Conservation (phyloP, 1,140 invertebrate species). For the Drosophila ogumai region DNA sequence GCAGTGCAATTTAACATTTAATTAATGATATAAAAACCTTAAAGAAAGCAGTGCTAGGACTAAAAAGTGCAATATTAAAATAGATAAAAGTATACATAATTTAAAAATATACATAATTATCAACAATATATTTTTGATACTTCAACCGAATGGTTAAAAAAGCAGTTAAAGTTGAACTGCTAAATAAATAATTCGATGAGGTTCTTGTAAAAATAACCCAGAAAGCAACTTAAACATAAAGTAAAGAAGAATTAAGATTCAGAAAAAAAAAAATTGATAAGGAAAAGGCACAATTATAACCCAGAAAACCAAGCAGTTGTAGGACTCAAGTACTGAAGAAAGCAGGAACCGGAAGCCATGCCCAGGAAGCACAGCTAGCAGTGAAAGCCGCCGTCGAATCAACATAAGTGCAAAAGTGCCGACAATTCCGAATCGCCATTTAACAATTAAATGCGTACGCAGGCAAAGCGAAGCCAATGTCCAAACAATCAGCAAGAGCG, state of each 20-base stretch:
- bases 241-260: neutral
- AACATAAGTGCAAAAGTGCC: slow-evolving; percentile 30
- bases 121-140: neutral
- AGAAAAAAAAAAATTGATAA: neutral
- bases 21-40: neutral
- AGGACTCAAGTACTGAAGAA: too few species aligned
- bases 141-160: neutral
- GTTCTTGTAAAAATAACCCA: too few species aligned
- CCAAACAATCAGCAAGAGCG: slow-evolving; percentile 60
- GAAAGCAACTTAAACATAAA: neutral
- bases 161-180: neutral
- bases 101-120: too few species aligned
- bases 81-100: neutral
- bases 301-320: neutral
- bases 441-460: slow-evolving; percentile 71
- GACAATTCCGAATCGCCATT: slow-evolving; percentile 48
- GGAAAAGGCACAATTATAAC: neutral
- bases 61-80: slow-evolving; percentile 4
- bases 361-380: slow-evolving; percentile 28
- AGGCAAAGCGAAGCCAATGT: slow-evolving; percentile 68
- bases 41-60: neutral
- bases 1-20: neutral
- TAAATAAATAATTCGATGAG: neutral
- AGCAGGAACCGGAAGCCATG: slow-evolving; percentile 39
- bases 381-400: slow-evolving; percentile 30